A percentile compares a stretch with the other conserved stretches of the same genome.
These are phyloP conservation scores for Campodea augens DNA, from an alignment of 1,140 invertebrate species.

Conservation along the genomic window DNA sequence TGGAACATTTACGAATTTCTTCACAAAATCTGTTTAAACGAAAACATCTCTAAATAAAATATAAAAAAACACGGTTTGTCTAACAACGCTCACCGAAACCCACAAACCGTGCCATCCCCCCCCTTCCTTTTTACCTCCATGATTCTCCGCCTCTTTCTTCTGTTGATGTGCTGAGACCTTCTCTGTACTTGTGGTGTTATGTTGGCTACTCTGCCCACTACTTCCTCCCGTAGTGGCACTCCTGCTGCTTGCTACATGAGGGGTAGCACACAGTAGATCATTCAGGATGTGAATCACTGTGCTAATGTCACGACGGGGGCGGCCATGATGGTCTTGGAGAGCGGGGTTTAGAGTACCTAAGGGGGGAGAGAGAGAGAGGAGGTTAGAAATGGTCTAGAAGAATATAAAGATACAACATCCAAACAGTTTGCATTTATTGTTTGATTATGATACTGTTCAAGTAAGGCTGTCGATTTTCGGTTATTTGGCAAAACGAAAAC, in stretches of 20 bases:
- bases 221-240: constrained; percentile 5
- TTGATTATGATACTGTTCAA: too few relatives aligned
- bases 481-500: too few relatives aligned
- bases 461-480: too few relatives aligned
- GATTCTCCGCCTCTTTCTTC: constrained; percentile 1
- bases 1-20: too few relatives aligned
- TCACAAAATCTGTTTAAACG: too few relatives aligned
- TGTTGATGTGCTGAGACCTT: constrained; percentile 8
- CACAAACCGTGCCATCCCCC: too few relatives aligned
- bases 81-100: neutral
- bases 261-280: constrained; percentile 72
- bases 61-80: neutral
- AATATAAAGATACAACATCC: too few relatives aligned
- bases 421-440: too few relatives aligned
- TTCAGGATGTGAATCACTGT: constrained; percentile 91
- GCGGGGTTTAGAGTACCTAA: constrained; percentile 73
- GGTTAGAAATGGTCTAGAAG: too few relatives aligned
- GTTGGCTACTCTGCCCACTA: constrained; percentile 10
- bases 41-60: neutral
- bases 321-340: constrained; percentile 74
- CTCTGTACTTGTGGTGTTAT: neutral
- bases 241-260: too few relatives aligned
- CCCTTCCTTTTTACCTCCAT: too few relatives aligned
- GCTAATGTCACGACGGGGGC: constrained; percentile 75
- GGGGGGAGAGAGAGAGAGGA: too few relatives aligned